Conservation (phyloP, 1,140 invertebrate species). For the Drosophila grimshawi region DNA sequence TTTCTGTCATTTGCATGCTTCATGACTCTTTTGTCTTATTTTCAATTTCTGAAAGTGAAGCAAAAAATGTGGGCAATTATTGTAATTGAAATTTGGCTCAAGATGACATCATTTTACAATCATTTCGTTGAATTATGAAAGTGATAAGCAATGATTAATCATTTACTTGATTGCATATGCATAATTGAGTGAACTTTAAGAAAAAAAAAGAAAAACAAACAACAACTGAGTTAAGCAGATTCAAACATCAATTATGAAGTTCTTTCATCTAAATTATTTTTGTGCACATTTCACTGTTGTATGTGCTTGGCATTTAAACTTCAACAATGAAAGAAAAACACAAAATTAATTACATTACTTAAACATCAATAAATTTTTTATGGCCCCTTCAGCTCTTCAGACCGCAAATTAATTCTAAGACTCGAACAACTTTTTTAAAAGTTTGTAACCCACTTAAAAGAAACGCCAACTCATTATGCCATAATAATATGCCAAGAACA, state of each 20-base stretch:
- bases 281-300: background rate
- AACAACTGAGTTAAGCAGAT: background rate
- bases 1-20: slow-evolving; percentile 69
- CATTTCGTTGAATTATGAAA: background rate
- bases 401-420: slow-evolving; percentile 7
- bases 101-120: slow-evolving; percentile 40
- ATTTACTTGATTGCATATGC: background rate
- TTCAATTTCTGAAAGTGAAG: slow-evolving; percentile 53
- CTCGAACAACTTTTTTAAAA: slow-evolving; percentile 27
- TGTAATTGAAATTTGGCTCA: slow-evolving; percentile 41
- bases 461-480: slow-evolving; percentile 15
- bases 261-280: too few relatives aligned
- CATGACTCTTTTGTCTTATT: slow-evolving; percentile 23
- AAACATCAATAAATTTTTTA: slow-evolving; percentile 23
- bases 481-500: slow-evolving; percentile 9
- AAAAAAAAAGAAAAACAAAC: background rate
- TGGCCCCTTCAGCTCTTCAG: background rate
- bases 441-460: slow-evolving; percentile 40
- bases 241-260: too few relatives aligned
- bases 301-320: background rate
- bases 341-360: slow-evolving; percentile 16
- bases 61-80: slow-evolving; percentile 40
- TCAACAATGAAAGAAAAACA: background rate
- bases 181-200: background rate
- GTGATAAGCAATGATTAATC: slow-evolving; percentile 12